These are phyloP conservation scores for Taenioides sp. DNA, from an alignment of 2,797 vertebrate genomes.

Conservation along the genomic window DNA sequence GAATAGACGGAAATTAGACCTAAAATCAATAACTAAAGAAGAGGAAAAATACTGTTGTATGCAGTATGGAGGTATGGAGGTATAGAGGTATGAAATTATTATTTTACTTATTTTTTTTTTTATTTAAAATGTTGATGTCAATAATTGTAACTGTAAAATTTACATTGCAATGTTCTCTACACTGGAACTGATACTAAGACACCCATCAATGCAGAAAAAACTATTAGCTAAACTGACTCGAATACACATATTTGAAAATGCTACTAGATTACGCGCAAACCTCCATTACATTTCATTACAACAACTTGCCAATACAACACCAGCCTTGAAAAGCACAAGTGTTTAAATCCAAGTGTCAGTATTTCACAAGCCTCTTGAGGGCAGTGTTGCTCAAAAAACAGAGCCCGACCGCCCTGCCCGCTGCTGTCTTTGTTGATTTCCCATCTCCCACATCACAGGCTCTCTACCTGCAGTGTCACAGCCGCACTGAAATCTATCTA, in stretches of 20 bases:
- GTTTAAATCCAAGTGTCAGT: background rate
- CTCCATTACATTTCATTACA: background rate
- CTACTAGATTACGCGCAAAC: no score
- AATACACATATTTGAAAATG: no score
- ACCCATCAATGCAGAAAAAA: background rate
- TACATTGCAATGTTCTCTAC: background rate
- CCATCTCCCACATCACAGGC: conserved; percentile 73
- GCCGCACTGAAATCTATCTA: conserved; percentile 69
- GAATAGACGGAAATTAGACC: no score
- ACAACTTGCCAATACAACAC: background rate
- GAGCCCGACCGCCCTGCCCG: conserved; percentile 38
- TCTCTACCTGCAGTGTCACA: conserved; percentile 79
- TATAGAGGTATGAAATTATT: no score
- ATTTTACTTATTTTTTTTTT: background rate
- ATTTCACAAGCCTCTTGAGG: conserved; percentile 60
- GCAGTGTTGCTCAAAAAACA: conserved; percentile 64
- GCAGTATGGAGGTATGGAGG: no score
- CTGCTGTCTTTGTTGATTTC: conserved; percentile 63
- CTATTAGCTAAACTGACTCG: no score
- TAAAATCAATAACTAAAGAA: no score
- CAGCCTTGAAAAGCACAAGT: background rate
- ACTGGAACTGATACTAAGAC: background rate
- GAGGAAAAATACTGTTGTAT: no score
- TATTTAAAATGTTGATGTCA: background rate
- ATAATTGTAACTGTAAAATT: background rate